Evolutionary conservation across 1,140 invertebrate genomes (phyloP).

Genomic region (Listronotus bonariensis): DNA sequence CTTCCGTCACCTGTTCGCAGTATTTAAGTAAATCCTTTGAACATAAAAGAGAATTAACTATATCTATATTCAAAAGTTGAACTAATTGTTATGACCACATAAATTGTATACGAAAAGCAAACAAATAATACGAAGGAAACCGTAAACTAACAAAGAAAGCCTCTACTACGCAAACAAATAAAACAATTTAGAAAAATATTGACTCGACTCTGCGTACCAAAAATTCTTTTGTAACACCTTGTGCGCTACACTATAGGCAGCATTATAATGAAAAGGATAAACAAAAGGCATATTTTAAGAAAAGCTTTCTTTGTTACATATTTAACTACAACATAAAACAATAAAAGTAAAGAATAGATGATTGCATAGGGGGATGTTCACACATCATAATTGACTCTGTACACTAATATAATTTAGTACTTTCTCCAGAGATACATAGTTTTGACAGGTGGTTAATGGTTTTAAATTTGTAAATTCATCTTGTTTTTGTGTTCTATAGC

Average conservation of each 20-base stretch:
- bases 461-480: no score
- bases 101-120: slow-evolving; percentile 27
- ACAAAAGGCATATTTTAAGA: slow-evolving; percentile 30
- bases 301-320: slow-evolving; percentile 40
- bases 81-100: slow-evolving; percentile 35
- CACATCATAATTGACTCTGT: slow-evolving; percentile 14
- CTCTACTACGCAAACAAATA: slow-evolving; percentile 25
- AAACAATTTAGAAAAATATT: slow-evolving; percentile 32
- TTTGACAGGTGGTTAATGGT: no score
- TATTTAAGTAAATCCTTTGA: slow-evolving; percentile 12
- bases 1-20: slow-evolving; percentile 12
- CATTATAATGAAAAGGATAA: slow-evolving; percentile 14
- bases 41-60: slow-evolving; percentile 19
- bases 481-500: no score
- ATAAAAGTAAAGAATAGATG: slow-evolving; percentile 26
- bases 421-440: no score
- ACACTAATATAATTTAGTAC: slow-evolving; percentile 16
- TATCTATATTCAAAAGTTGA: slow-evolving; percentile 25
- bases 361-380: slow-evolving; percentile 24
- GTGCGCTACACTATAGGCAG: slow-evolving; percentile 16
- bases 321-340: slow-evolving; percentile 35
- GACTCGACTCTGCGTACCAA: slow-evolving; percentile 15
- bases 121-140: slow-evolving; percentile 23
- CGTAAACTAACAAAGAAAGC: slow-evolving; percentile 28
- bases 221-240: slow-evolving; percentile 34